Base-by-base conservation (phyloP, 2,113 vertebrate genomes). In the Nestor notabilis region DNA sequence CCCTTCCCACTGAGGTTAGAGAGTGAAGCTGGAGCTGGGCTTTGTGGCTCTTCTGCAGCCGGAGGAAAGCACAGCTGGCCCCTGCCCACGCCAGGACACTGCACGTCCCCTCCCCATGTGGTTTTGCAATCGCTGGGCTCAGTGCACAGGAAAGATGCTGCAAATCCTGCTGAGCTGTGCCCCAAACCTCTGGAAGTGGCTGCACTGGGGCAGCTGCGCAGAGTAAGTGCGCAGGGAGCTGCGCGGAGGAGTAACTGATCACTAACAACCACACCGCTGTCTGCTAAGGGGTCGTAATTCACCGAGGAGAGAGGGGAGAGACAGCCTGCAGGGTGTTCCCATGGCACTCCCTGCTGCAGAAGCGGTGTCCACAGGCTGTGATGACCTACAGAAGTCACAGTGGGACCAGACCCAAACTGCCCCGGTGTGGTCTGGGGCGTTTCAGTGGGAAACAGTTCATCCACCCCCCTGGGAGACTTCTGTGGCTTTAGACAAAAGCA, bases 1-100 rank as follows among this genome's bases (percentile, higher is more conserved):
- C 85, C 35, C 24, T 93, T 94, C 56, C 87, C 0, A 0, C 52
- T 66, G 50, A 92, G 1, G 5, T 46, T 83, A 70, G 87, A 91
- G 83, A 96, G 81, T 2, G 0, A 44, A 79, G 60, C 27, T 3
- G 4, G 69, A 46, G 47, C 55, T 1, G 10, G 61, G 85, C 60
- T 90, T 29, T 2, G 5, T 0, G 0, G 49, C 24, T 65, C 41
- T 95, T 39, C 85, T 77, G 81, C 0, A 0, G 87, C 17, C 0
- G 0, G 69, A 53, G 89, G 55, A 84, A 87, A 91, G 43, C 43
- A 71, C 93, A 97, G 92, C 98, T 97, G 97, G 77, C 81, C 58
- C 25, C 69, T 70, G 84, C 91, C 83, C 6, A 0, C 16, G 23
- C 86, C 85, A 65, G 47, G 49, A 89, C 46, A 27, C 86, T 9